Evolutionary conservation across 1,140 invertebrate species (phyloP).

Genomic region (Scaptodrosophila lebanonensis): DNA sequence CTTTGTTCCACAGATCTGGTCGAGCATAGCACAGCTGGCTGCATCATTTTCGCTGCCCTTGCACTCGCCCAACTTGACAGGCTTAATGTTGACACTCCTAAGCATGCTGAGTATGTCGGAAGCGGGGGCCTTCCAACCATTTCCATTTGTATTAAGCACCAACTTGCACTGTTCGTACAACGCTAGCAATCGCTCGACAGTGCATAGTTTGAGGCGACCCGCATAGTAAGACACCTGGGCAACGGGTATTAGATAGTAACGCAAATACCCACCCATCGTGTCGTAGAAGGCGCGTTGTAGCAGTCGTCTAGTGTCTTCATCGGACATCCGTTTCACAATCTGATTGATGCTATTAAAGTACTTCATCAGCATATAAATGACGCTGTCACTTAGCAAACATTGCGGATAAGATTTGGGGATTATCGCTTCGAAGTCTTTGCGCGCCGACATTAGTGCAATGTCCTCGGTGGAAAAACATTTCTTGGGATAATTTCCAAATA

Average conservation of each 20-base stretch:
- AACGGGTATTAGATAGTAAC: slow-evolving; percentile 57
- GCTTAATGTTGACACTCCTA: slow-evolving; percentile 19
- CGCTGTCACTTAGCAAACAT: slow-evolving; percentile 27
- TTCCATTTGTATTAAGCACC: slow-evolving; percentile 69
- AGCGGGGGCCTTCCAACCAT: slow-evolving; percentile 52
- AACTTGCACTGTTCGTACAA: slow-evolving; percentile 50
- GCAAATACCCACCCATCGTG: slow-evolving; percentile 62
- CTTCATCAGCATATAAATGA: slow-evolving; percentile 50
- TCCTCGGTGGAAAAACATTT: slow-evolving; percentile 70
- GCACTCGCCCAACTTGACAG: slow-evolving; percentile 16
- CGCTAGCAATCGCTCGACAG: slow-evolving; percentile 42
- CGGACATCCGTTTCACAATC: slow-evolving; percentile 39
- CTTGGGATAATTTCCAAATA: slow-evolving; percentile 48
- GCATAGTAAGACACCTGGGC: slow-evolving; percentile 69
- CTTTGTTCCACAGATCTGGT: slow-evolving; percentile 16
- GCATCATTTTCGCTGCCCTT: slow-evolving; percentile 27
- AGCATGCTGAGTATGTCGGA: slow-evolving; percentile 38
- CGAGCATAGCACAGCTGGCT: slow-evolving; percentile 43
- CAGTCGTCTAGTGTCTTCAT: slow-evolving; percentile 25
- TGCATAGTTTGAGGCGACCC: slow-evolving; percentile 48
- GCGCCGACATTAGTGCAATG: slow-evolving; percentile 53
- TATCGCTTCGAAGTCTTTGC: slow-evolving; percentile 60
- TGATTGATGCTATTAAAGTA: slow-evolving; percentile 67
- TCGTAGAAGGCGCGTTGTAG: slow-evolving; percentile 65
- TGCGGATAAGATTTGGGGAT: slow-evolving; percentile 45